Conservation (phyloP, 2,888 invertebrate genomes). For the Drosophila formosana region DNA sequence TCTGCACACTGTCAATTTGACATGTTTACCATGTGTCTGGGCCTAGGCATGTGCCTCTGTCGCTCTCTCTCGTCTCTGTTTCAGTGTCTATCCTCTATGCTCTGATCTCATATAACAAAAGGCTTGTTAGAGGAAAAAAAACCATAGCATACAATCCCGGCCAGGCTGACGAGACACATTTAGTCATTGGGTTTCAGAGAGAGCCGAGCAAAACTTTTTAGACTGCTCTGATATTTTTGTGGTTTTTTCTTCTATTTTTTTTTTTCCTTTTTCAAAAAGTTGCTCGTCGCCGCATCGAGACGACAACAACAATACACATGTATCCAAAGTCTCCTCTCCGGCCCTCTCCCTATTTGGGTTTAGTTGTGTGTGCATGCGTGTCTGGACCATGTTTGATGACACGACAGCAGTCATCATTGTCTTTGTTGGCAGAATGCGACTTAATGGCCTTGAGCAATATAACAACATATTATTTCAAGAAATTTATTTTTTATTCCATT, state of each 20-base stretch:
- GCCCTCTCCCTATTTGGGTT: constrained; percentile 2
- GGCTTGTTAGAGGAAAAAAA: constrained; percentile 57
- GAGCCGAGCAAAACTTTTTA: constrained; percentile 47
- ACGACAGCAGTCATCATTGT: constrained; percentile 64
- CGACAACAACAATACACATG: constrained; percentile 13
- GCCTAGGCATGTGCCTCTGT: constrained; percentile 34
- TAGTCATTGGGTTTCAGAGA: constrained; percentile 37
- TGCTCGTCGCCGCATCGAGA: constrained; percentile 16
- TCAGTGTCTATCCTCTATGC: constrained; percentile 15
- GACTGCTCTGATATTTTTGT: constrained; percentile 51
- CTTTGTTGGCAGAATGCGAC: constrained; percentile 47
- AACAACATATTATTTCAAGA: neutral
- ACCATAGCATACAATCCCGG: constrained; percentile 33
- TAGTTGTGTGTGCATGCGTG: constrained; percentile 6
- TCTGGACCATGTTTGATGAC: constrained; percentile 57
- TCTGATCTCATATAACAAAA: constrained; percentile 67
- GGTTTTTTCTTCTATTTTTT: constrained; percentile 30
- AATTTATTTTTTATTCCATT: neutral
- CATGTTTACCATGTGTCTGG: constrained; percentile 81
- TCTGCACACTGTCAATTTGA: constrained; percentile 77
- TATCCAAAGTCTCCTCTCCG: neutral
- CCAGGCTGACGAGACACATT: constrained; percentile 39
- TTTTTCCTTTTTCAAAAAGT: constrained; percentile 23
- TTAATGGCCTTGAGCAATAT: constrained; percentile 14
- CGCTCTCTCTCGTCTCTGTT: neutral